These are phyloP conservation scores for Capitella teleta DNA, from an alignment of 1,140 invertebrate genomes.

Conservation along the genomic window DNA sequence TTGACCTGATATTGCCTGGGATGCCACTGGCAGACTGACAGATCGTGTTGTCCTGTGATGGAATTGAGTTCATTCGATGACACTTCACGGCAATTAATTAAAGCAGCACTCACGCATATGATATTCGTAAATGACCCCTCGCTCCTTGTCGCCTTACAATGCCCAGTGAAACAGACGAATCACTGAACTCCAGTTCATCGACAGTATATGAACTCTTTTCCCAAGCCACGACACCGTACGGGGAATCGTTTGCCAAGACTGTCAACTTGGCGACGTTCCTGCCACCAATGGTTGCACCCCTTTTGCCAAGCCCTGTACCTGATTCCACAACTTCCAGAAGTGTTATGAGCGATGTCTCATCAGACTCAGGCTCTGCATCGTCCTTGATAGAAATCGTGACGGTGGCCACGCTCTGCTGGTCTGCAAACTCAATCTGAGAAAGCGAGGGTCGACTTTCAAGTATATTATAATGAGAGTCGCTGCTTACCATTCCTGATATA, in stretches of 20 bases:
- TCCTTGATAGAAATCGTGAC: constrained; percentile 27
- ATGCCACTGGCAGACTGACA: neutral
- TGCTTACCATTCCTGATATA: constrained; percentile 25
- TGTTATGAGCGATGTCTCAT: constrained; percentile 24
- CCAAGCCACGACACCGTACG: constrained; percentile 37
- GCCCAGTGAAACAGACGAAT: constrained; percentile 17
- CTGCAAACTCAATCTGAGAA: constrained; percentile 33
- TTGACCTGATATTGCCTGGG: constrained; percentile 27
- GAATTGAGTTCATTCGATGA: neutral
- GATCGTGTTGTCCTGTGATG: neutral
- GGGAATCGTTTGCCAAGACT: constrained; percentile 35
- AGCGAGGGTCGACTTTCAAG: no score
- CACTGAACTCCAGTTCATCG: constrained; percentile 23
- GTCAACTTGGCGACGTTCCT: constrained; percentile 17
- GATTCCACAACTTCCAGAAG: constrained; percentile 22
- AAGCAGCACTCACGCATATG: constrained; percentile 26
- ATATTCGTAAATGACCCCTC: constrained; percentile 22
- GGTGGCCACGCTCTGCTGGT: constrained; percentile 21
- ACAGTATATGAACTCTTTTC: constrained; percentile 17
- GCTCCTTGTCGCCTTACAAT: constrained; percentile 30
- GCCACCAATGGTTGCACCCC: constrained; percentile 24
- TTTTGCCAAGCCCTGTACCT: constrained; percentile 19
- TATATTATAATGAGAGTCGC: neutral
- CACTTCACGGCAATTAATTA: neutral
- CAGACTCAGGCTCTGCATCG: constrained; percentile 28